phyloP scores from a whole-genome alignment of 2,888 invertebrate species.

The Rhorus exstirpatorius region DNA sequence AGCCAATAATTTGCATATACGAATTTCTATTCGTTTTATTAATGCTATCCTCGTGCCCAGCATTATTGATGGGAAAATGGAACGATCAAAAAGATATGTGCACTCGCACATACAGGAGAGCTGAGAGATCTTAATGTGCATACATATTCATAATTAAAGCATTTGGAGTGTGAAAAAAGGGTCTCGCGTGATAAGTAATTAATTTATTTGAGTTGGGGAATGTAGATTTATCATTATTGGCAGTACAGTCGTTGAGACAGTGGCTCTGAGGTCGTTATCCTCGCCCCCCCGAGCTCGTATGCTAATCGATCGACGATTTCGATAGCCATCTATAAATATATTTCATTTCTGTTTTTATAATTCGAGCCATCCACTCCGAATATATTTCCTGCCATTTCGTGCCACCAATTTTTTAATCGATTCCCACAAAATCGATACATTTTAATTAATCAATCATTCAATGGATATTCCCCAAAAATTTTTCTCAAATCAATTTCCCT shows the following conservation, averaged over 20 bases:
- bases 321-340: slow-evolving; percentile 2
- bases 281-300: slow-evolving; percentile 49
- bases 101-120: background rate
- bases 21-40: slow-evolving; percentile 19
- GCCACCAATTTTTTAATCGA: background rate
- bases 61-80: slow-evolving; percentile 48
- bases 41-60: slow-evolving; percentile 18
- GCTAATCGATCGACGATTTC: slow-evolving; percentile 58
- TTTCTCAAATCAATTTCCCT: too few species aligned
- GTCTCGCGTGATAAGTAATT: slow-evolving; percentile 7
- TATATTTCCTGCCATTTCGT: too few species aligned
- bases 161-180: slow-evolving; percentile 21
- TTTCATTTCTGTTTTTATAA: slow-evolving; percentile 1
- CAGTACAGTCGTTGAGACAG: slow-evolving; percentile 29
- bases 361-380: too few species aligned
- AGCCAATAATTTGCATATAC: slow-evolving; percentile 27
- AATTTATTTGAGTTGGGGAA: background rate
- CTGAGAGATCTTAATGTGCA: slow-evolving; percentile 17
- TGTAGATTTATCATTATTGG: slow-evolving; percentile 49
- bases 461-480: too few species aligned
- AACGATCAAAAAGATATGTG: slow-evolving; percentile 12
- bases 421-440: too few species aligned
- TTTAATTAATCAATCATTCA: too few species aligned
- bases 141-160: slow-evolving; percentile 55
- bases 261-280: slow-evolving; percentile 62